phyloP scores from a whole-genome alignment of 2,888 invertebrate genomes.

The Halictus quadricinctus region DNA sequence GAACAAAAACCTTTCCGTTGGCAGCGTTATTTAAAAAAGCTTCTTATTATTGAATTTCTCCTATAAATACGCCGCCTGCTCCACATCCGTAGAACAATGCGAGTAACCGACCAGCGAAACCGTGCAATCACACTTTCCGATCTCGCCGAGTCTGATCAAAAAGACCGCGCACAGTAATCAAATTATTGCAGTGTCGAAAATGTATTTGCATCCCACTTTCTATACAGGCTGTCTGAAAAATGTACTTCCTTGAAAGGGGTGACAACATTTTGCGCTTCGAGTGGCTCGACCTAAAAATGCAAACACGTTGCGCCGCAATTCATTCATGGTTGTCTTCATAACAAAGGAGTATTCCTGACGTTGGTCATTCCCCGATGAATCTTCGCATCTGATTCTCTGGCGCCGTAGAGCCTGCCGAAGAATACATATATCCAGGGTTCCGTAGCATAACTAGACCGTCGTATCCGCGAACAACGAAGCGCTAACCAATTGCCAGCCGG shows the following conservation, averaged over 20 bases:
- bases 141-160: slow-evolving; percentile 30
- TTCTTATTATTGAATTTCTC: slow-evolving; percentile 34
- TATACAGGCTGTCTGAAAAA: no score
- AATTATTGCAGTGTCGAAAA: no score
- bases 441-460: slow-evolving; percentile 36
- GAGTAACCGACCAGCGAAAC: slow-evolving; percentile 29
- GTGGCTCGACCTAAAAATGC: neutral
- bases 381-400: neutral
- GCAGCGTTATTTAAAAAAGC: slow-evolving; percentile 35
- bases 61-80: slow-evolving; percentile 19
- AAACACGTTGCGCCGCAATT: neutral
- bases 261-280: no score
- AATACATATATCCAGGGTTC: slow-evolving; percentile 2
- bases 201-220: no score
- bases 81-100: slow-evolving; percentile 41
- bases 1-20: slow-evolving; percentile 23
- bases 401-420: neutral
- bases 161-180: slow-evolving; percentile 16
- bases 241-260: no score
- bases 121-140: slow-evolving; percentile 41
- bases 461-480: slow-evolving; percentile 33
- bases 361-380: neutral
- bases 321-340: neutral
- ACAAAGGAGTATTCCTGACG: neutral
- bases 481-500: slow-evolving; percentile 45